Percentiles rank a stretch among this genome's conserved stretches.
These are phyloP conservation scores for Sebastes variabilis DNA, from an alignment of 2,797 vertebrate species.

Conservation along the genomic window DNA sequence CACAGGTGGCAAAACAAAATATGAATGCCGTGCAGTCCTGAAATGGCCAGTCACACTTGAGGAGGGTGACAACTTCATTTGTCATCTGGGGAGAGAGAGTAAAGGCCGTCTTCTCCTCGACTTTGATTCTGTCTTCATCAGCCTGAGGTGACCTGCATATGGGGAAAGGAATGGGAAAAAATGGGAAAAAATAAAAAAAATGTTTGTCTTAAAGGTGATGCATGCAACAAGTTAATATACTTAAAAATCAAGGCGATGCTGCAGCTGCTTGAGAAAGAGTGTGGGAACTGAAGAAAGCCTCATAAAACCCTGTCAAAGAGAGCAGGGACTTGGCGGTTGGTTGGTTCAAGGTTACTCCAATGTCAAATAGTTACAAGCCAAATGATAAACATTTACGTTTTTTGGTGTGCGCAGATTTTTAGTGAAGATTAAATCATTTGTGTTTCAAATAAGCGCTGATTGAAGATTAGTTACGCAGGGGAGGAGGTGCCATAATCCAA, in stretches of 20 bases:
- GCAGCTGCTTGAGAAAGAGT: not conserved
- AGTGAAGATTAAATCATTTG: slow-evolving; percentile 9
- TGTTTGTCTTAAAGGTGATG: not conserved
- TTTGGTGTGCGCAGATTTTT: slow-evolving; percentile 5
- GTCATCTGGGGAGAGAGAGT: slow-evolving; percentile 40
- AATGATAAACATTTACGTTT: slow-evolving; percentile 7
- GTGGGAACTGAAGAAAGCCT: not conserved
- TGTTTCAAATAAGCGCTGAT: slow-evolving; percentile 21
- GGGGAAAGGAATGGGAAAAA: not conserved
- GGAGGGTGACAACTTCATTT: slow-evolving; percentile 54
- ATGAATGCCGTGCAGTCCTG: not conserved
- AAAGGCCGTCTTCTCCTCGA: slow-evolving; percentile 8
- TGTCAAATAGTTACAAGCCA: slow-evolving; percentile 13
- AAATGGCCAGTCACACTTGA: slow-evolving; percentile 44
- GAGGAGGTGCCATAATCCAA: slow-evolving; percentile 4
- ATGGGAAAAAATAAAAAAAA: fast-evolving
- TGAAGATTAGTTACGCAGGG: slow-evolving; percentile 13
- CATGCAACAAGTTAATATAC: not conserved
- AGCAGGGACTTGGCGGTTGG: not conserved
- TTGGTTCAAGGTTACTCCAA: slow-evolving; percentile 19
- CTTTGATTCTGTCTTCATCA: slow-evolving; percentile 37
- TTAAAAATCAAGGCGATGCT: not conserved
- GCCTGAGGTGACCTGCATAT: not conserved
- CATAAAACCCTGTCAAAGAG: not conserved
- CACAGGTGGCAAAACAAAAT: slow-evolving; percentile 58